A percentile compares a stretch with the other conserved stretches of the same genome.
phyloP scores from a whole-genome alignment of 2,113 vertebrate genomes.

The Lophura nycthemera region DNA sequence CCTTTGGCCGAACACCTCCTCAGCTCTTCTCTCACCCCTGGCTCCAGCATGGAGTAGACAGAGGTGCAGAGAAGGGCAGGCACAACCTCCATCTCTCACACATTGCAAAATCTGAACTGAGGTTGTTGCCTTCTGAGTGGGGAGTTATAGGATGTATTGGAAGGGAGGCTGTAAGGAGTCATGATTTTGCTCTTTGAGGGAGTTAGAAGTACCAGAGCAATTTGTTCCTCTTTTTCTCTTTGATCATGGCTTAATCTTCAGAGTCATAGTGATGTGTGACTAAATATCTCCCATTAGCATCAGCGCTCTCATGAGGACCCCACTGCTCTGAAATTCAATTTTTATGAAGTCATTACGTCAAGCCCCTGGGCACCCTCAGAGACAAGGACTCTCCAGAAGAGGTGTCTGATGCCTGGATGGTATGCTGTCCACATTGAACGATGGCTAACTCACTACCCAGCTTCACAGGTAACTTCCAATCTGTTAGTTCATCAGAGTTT shows the following conservation, averaged over 20 bases:
- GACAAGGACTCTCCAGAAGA: conserved; percentile 87
- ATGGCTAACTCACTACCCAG: conserved; percentile 89
- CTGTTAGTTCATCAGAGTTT: not conserved
- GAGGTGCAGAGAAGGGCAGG: not conserved
- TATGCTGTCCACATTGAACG: conserved; percentile 91
- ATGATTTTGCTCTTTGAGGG: not conserved
- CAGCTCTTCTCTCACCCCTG: rapidly evolving
- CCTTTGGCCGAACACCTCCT: not conserved
- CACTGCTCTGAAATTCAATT: conserved; percentile 88
- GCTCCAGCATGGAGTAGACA: no score
- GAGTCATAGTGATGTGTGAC: not conserved
- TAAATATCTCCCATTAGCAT: conserved; percentile 79
- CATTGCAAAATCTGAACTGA: not conserved
- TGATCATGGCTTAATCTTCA: not conserved
- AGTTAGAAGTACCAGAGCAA: not conserved
- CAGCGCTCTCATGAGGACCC: conserved; percentile 94
- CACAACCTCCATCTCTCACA: no score
- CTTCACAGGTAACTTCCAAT: conserved; percentile 85
- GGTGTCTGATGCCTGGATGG: conserved; percentile 90
- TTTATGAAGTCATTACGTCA: conserved; percentile 91
- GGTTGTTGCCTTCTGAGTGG: no score
- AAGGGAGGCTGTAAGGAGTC: not conserved
- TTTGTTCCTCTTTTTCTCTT: not conserved
- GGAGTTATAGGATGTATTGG: not conserved
- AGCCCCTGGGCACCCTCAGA: conserved; percentile 79